phyloP scores from a whole-genome alignment of 1,140 invertebrate genomes.

The Harlomillsia oculata region DNA sequence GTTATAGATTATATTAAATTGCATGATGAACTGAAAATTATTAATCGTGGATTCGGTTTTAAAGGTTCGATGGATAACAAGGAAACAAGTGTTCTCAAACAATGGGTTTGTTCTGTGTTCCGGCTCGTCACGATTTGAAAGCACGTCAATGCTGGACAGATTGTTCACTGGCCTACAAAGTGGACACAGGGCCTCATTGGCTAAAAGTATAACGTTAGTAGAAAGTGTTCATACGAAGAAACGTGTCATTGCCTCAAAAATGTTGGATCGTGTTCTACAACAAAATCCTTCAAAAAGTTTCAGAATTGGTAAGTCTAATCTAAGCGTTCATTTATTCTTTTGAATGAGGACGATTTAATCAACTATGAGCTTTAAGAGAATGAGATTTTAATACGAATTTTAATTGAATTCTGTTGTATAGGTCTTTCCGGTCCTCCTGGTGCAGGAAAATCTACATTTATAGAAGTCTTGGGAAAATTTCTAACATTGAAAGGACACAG shows the following conservation, averaged over 20 bases:
- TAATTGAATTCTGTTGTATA: constrained; percentile 35
- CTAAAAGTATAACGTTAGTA: constrained; percentile 48
- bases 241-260: constrained; percentile 41
- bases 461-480: constrained; percentile 51
- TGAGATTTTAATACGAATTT: constrained; percentile 6
- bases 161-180: not conserved
- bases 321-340: constrained; percentile 42
- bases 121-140: not conserved
- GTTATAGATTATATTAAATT: no score
- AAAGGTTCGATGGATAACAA: not conserved
- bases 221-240: constrained; percentile 46
- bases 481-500: constrained; percentile 45
- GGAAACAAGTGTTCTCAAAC: not conserved
- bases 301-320: constrained; percentile 34
- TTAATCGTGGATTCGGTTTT: no score
- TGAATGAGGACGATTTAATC: not conserved
- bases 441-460: constrained; percentile 56
- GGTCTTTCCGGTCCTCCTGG: constrained; percentile 54
- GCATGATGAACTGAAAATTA: no score
- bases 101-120: not conserved
- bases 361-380: not conserved
- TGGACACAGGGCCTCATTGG: constrained; percentile 42
- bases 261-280: constrained; percentile 43
- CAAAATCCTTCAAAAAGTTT: constrained; percentile 36
- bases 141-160: not conserved